Percentiles rank a stretch among this genome's conserved stretches.
phyloP scores from a whole-genome alignment of 2,888 invertebrate species.

The Tortrix viridana region DNA sequence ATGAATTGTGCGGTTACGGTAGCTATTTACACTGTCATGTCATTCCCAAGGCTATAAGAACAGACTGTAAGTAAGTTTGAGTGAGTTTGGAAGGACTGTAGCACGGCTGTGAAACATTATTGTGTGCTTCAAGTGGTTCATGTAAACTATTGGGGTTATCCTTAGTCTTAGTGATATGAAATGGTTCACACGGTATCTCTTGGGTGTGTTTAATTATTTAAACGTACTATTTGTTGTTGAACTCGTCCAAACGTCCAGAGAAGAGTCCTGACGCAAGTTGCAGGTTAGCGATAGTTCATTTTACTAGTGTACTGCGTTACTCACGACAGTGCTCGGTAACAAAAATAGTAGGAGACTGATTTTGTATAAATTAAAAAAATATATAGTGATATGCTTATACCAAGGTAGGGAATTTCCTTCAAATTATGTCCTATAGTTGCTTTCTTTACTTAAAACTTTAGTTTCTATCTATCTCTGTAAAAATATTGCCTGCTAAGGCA shows the following conservation, averaged over 20 bases:
- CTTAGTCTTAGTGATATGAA: conserved; percentile 49
- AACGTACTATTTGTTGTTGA: conserved; percentile 52
- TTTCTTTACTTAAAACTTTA: conserved; percentile 50
- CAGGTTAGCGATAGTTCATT: conserved; percentile 51
- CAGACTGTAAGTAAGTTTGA: conserved; percentile 66
- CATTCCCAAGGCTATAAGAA: conserved; percentile 73
- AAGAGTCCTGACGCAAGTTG: conserved; percentile 65
- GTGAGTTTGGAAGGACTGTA: conserved; percentile 77
- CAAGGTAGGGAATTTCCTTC: conserved; percentile 64
- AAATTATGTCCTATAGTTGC: conserved; percentile 55
- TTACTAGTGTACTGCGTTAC: conserved; percentile 50
- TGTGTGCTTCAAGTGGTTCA: conserved; percentile 65
- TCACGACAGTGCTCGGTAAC: conserved; percentile 68
- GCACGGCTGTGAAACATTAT: conserved; percentile 80
- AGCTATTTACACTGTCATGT: conserved; percentile 59
- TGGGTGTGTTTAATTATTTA: conserved; percentile 47
- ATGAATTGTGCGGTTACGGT: conserved; percentile 47
- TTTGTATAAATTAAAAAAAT: conserved; percentile 73
- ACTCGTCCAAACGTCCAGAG: conserved; percentile 69
- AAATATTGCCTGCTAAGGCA: conserved; percentile 56
- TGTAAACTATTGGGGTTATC: conserved; percentile 47
- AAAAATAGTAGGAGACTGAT: conserved; percentile 84
- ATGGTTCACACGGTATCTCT: conserved; percentile 50
- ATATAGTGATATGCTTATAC: conserved; percentile 75
- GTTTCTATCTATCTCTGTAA: conserved; percentile 54